A percentile compares a stretch with the other conserved stretches of the same genome.
These are phyloP conservation scores for Zoroaster sp. DNA, from an alignment of 53 echinoderm and acorn worm genomes.

Conservation along the genomic window DNA sequence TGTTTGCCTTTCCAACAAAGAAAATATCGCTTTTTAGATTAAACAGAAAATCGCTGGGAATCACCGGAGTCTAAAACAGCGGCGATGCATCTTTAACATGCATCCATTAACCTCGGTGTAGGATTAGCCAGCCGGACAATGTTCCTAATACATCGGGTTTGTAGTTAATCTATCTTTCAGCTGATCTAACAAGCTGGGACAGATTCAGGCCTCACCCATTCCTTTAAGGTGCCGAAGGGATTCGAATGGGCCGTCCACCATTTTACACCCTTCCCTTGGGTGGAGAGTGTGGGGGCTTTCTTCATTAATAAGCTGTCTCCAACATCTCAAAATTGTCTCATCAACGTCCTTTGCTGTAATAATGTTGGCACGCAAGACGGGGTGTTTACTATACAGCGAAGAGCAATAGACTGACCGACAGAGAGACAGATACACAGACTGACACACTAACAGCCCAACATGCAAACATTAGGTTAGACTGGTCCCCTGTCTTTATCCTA, in stretches of 20 bases:
- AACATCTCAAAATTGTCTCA: neutral
- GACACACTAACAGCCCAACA: neutral
- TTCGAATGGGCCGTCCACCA: neutral
- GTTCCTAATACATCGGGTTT: no score
- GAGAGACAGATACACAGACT: neutral
- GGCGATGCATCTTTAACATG: no score
- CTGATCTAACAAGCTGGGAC: slow-evolving; percentile 16
- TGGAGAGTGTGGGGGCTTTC: neutral
- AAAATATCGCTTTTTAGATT: no score
- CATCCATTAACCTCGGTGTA: no score
- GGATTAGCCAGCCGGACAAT: no score
- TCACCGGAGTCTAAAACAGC: no score
- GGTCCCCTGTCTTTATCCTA: no score
- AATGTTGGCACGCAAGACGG: slow-evolving; percentile 14
- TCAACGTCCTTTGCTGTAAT: neutral
- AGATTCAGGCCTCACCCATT: slow-evolving; percentile 19
- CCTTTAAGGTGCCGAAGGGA: slow-evolving; percentile 10
- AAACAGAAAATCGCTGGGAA: no score
- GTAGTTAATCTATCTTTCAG: neutral
- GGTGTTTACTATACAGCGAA: neutral
- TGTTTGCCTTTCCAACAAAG: no score
- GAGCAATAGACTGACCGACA: neutral
- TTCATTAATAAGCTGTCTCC: slow-evolving; percentile 39
- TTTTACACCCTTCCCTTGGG: neutral
- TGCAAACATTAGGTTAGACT: neutral